phyloP scores from a whole-genome alignment of 2,113 vertebrate species.

The Bos indicus region DNA sequence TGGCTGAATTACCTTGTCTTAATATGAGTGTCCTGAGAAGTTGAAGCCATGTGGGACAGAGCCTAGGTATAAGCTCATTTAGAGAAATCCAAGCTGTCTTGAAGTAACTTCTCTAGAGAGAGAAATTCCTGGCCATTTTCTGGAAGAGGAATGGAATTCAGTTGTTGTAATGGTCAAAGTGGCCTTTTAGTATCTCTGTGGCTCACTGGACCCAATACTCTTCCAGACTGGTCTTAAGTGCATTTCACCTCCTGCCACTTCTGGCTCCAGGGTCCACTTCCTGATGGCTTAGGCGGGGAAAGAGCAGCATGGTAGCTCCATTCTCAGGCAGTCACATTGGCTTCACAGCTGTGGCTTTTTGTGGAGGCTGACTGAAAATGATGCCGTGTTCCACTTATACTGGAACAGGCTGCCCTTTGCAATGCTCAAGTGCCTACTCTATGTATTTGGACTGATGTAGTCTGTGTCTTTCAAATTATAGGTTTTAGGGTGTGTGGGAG shows the following conservation, averaged over 20 bases:
- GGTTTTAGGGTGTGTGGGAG: background rate
- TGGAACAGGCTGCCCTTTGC: constrained; percentile 28
- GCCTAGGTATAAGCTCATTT: background rate
- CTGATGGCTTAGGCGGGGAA: background rate
- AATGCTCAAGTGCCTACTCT: constrained; percentile 4
- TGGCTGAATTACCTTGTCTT: background rate
- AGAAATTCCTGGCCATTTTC: background rate
- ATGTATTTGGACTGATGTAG: background rate
- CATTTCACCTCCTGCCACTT: background rate
- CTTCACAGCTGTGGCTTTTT: background rate
- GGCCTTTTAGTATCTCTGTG: background rate
- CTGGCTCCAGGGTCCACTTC: background rate
- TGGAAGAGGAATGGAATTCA: background rate
- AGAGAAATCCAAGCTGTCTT: background rate
- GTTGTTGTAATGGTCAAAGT: background rate
- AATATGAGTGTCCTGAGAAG: background rate
- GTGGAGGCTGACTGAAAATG: background rate
- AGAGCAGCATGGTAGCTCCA: background rate
- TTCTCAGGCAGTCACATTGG: background rate
- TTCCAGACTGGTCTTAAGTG: background rate
- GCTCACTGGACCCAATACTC: background rate
- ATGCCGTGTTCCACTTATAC: background rate
- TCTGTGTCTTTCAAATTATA: background rate
- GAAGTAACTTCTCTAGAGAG: background rate
- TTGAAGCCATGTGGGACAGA: background rate